These are phyloP conservation scores for Avahi laniger DNA, from an alignment of 2,797 vertebrate species.

Conservation along the genomic window DNA sequence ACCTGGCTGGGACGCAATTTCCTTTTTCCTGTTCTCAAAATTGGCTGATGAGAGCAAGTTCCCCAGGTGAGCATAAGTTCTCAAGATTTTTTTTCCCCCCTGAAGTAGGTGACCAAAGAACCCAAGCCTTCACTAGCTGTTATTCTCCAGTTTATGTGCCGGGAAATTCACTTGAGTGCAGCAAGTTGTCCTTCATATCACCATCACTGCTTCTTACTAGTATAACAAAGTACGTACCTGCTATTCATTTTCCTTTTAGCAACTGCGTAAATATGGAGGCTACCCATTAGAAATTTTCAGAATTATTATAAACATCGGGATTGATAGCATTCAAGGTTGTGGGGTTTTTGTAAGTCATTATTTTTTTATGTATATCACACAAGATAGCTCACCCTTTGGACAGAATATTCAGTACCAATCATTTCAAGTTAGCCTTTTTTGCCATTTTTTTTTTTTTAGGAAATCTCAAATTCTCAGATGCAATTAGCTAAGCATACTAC, in stretches of 20 bases:
- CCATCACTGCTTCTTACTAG: background rate
- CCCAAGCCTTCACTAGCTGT: constrained; percentile 18
- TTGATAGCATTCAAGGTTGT: background rate
- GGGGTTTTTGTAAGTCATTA: background rate
- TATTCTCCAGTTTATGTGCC: background rate
- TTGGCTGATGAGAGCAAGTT: constrained; percentile 80
- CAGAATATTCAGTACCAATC: background rate
- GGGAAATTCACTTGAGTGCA: background rate
- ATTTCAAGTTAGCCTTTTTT: background rate
- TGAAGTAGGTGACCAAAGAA: constrained; percentile 51
- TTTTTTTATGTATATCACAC: background rate
- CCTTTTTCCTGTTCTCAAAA: constrained; percentile 86
- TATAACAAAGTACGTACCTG: background rate
- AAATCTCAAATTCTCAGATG: background rate
- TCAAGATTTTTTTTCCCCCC: constrained; percentile 49
- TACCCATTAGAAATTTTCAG: background rate
- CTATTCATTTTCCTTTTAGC: background rate
- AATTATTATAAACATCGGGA: background rate
- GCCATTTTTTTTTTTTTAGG: background rate
- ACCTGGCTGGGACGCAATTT: constrained; percentile 83
- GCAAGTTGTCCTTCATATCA: background rate
- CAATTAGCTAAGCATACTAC: background rate
- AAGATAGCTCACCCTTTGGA: background rate
- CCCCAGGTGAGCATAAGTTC: constrained; percentile 77
- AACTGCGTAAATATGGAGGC: background rate